phyloP scores from a whole-genome alignment of 2,113 vertebrate genomes.

The Pardalotus punctatus region DNA sequence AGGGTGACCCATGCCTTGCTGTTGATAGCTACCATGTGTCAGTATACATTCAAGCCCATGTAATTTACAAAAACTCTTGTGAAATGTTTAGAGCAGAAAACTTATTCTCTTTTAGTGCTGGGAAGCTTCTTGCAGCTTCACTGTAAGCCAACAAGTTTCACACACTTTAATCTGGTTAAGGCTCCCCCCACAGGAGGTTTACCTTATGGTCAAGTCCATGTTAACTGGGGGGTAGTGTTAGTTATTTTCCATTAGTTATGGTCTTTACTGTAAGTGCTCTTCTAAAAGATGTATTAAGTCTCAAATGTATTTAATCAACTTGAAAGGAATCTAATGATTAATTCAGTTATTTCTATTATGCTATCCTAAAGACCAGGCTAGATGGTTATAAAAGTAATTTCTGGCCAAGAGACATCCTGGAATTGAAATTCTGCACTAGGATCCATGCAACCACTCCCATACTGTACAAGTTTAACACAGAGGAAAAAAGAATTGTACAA shows the following conservation, averaged over 20 bases:
- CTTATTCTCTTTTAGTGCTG: background rate
- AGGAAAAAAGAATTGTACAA: background rate
- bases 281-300: background rate
- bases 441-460: background rate
- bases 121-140: background rate
- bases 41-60: background rate
- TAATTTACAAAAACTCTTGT: background rate
- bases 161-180: background rate
- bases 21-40: constrained; percentile 12
- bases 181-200: background rate
- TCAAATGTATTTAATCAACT: background rate
- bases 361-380: background rate
- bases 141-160: background rate
- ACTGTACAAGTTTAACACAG: background rate
- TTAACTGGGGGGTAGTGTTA: background rate
- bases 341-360: background rate
- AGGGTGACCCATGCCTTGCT: background rate
- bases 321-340: background rate
- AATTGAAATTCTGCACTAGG: background rate
- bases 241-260: background rate
- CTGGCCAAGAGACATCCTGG: background rate
- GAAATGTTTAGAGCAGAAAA: background rate
- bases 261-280: background rate
- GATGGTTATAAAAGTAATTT: background rate
- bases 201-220: background rate